phyloP scores from a whole-genome alignment of 2,797 vertebrate genomes.

The Harpagifer antarcticus region DNA sequence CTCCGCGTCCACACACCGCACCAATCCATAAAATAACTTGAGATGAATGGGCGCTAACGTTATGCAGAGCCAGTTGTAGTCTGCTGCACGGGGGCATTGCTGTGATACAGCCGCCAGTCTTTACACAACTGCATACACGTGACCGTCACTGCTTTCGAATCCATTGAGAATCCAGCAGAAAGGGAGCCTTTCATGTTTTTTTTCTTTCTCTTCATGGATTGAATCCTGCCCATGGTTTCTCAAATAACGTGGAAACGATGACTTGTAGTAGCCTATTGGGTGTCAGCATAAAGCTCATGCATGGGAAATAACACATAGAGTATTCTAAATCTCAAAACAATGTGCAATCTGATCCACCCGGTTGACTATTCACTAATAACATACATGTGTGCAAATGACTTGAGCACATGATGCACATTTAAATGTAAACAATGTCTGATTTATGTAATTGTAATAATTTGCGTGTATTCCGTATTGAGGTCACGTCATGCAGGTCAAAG shows the following conservation, averaged over 20 bases:
- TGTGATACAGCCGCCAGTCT: conserved; percentile 66
- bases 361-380: neutral
- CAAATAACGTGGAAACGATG: conserved; percentile 41
- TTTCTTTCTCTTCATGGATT: conserved; percentile 18
- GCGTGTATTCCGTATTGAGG: neutral
- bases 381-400: neutral
- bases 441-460: conserved; percentile 1
- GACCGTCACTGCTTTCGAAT: conserved; percentile 78
- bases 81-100: conserved; percentile 59
- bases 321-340: conserved; percentile 8
- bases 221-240: conserved; percentile 48
- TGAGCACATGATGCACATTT: neutral
- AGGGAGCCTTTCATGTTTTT: conserved; percentile 67
- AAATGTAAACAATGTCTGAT: conserved; percentile 4
- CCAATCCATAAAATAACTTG: conserved; percentile 46
- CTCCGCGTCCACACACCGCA: conserved; percentile 30
- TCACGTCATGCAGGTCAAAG: conserved; percentile 19
- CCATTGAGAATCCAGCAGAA: conserved; percentile 73
- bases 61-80: conserved; percentile 33
- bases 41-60: conserved; percentile 57
- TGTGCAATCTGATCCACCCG: conserved; percentile 2
- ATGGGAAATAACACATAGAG: neutral
- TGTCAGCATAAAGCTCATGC: conserved; percentile 33
- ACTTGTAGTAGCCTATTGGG: conserved; percentile 25
- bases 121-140: conserved; percentile 77